Base-by-base conservation (phyloP, 1,140 invertebrate species). In the Phenacoccus solenopsis region DNA sequence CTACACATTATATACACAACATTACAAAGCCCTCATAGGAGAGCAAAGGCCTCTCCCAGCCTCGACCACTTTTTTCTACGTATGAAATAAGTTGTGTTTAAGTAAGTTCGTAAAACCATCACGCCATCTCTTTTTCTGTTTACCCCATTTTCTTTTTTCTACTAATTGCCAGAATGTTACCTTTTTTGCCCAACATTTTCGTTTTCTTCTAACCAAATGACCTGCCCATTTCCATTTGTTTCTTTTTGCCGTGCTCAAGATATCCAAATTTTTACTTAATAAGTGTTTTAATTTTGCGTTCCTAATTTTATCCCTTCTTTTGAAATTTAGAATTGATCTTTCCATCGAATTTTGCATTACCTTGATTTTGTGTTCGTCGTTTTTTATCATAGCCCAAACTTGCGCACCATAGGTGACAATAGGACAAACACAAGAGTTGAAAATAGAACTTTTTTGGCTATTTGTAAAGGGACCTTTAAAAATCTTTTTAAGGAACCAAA, bases 171-270 rank as follows among this genome's bases (percentile, higher is more conserved):
- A 70, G 16, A 71, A 70, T 4, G 57, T 56, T 22, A 32, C 16
- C 64, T 30, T 71, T 28, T 69, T 68, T 7, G 57, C 67, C 64
- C 67, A 71, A 25, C 70, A 59, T 12, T 69, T 28, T 16, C 57
- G 35, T 3, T 64, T 16, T 49, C 24, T 69, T 22, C 70, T 69
- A 0, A 25, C 30, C 5, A 71, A 28, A 61, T 73, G 70, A 9
- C 72, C 72, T 20, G 70, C 72, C 72, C 72, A 73, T 10, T 71
- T 61, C 72, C 72, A 72, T 68, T 72, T 72, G 20, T 30, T 4
- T n/a, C 22, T n/a, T 22, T 49, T 28, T 28, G 21, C 28, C 20
- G 13, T 30, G 1, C 68, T 21, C 22, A 28, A 20, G 56, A 69
- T 20, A 22, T 70, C 61, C 20, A n/a, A n/a, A n/a, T 49, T 69